A percentile compares a stretch with the other conserved stretches of the same genome.
These are phyloP conservation scores for Pionites leucogaster DNA, from an alignment of 2,113 vertebrate genomes.

Conservation along the genomic window DNA sequence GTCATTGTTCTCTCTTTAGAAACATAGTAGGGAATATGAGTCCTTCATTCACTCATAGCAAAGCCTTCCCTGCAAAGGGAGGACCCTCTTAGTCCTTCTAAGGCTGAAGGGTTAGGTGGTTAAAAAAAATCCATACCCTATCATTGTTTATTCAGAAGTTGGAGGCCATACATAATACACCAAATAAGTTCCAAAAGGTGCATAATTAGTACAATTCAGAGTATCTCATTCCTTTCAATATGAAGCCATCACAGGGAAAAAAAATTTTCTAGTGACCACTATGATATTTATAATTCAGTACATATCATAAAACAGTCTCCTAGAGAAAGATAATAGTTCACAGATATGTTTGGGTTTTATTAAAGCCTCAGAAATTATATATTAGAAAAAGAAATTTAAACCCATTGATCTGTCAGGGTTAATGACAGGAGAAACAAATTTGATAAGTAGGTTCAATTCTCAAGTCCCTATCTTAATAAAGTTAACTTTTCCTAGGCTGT, in stretches of 20 bases:
- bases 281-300: background rate
- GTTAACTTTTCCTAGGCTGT: background rate
- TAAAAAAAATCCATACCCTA: background rate
- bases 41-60: background rate
- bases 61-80: background rate
- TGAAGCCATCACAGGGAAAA: background rate
- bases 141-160: background rate
- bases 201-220: background rate
- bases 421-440: background rate
- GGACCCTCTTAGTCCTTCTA: background rate
- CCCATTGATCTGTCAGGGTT: background rate
- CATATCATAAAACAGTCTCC: background rate
- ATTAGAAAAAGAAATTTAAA: conserved; percentile 22
- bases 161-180: background rate
- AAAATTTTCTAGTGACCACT: background rate
- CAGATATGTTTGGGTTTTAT: background rate
- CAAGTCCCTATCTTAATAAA: conserved; percentile 6
- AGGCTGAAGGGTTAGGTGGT: background rate
- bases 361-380: background rate
- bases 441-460: background rate
- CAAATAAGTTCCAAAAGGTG: background rate
- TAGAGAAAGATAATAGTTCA: background rate
- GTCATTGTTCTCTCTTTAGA: background rate
- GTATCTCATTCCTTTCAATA: background rate
- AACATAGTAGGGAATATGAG: background rate